Base-by-base conservation (phyloP, 2,797 vertebrate genomes). In the Phataginus tetradactyla region DNA sequence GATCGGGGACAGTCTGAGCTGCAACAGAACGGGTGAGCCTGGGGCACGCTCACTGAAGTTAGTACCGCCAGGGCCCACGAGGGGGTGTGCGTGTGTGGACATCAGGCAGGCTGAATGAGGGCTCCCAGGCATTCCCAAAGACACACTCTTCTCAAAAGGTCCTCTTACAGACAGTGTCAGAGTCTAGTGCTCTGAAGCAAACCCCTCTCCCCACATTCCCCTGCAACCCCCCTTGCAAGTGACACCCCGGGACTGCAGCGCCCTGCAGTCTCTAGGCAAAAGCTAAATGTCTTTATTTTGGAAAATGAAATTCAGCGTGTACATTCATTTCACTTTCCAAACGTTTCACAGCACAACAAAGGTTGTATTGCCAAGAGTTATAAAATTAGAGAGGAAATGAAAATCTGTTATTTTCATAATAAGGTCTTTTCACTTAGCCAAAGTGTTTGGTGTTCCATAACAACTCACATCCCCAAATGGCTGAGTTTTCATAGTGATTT, bases 331-430 rank as follows among this genome's bases (percentile, higher is more conserved):
- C 57, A 68, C 91, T 89, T 79, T 75, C 90, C 88, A 96, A 45
- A 74, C 66, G 37, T 81, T 90, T 78, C n/a, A 57, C 21, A 57
- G 90, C 78, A 96, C 96, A 97, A 97, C 86, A 94, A 94, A 95
- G 61, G 45, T 74, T 89, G 42, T 63, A 61, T 37, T 96, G 74
- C 96, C 96, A 97, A 96, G 94, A 95, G 85, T 91, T 95, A 89
- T 34, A 95, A 96, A 97, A 97, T 89, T 72, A 77, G 83, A 95
- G 86, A 89, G 92, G 77, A 96, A 95, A 81, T 42, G 92, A 90
- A 95, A 97, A 97, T 96, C 81, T 96, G 94, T 92, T 97, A 96
- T 97, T 97, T 97, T 97, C 96, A 92, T 86, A 94, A 91, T 83
- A 94, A 84, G 71, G 55, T 66, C 75, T 92, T 94, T 92, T 74